These are phyloP conservation scores for Tetragnatha versicolor DNA, from an alignment of 1,140 invertebrate genomes.

Conservation along the genomic window DNA sequence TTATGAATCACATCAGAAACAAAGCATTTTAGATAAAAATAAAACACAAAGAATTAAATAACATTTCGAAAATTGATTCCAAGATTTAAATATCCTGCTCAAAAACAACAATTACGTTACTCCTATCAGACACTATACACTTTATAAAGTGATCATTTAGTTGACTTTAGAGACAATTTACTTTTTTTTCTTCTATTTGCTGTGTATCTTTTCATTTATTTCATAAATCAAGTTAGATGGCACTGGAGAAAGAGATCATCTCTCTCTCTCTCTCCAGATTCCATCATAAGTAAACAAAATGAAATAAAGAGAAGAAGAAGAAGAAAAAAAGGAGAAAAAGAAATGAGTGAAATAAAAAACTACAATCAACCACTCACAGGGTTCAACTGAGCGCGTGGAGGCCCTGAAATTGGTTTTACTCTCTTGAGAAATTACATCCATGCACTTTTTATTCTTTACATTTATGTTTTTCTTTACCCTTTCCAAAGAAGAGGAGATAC, in stretches of 20 bases:
- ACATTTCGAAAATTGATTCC: too few relatives aligned
- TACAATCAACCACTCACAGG: constrained; percentile 37
- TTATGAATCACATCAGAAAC: too few relatives aligned
- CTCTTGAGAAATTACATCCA: constrained; percentile 41
- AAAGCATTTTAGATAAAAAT: too few relatives aligned
- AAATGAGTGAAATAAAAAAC: background rate
- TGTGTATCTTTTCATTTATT: constrained; percentile 3
- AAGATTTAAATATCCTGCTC: too few relatives aligned
- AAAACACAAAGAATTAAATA: too few relatives aligned
- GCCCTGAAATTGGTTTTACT: constrained; percentile 35
- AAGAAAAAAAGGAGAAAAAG: background rate
- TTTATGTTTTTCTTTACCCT: constrained; percentile 7
- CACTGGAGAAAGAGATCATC: background rate
- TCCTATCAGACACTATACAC: too few relatives aligned
- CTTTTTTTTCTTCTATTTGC: too few relatives aligned
- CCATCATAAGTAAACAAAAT: constrained; percentile 44
- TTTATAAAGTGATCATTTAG: too few relatives aligned
- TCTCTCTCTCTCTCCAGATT: constrained; percentile 28
- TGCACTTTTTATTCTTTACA: constrained; percentile 15
- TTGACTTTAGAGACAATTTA: too few relatives aligned
- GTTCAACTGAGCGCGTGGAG: constrained; percentile 46
- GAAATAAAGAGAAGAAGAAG: constrained; percentile 31
- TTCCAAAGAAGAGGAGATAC: constrained; percentile 10
- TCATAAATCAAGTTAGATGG: constrained; percentile 6
- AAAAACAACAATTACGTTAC: too few relatives aligned